Percentiles rank a stretch among this genome's conserved stretches.
These are phyloP conservation scores for Chymomyza costata DNA, from an alignment of 1,140 invertebrate species.

Conservation along the genomic window DNA sequence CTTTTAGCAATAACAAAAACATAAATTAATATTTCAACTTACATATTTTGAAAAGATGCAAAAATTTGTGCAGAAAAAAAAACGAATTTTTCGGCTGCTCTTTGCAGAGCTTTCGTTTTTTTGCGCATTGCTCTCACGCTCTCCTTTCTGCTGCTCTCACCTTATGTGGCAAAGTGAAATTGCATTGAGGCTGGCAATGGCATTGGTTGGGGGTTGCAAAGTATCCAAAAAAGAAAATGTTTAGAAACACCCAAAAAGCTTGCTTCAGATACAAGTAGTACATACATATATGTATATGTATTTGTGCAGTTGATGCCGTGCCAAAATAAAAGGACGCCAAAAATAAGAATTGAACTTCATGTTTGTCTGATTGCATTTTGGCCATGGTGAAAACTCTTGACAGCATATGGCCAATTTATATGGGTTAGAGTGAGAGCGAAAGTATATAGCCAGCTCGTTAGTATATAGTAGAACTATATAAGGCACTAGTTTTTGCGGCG, in stretches of 20 bases:
- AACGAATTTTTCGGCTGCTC: constrained; percentile 24
- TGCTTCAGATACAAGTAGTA: constrained; percentile 13
- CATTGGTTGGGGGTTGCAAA: constrained; percentile 59
- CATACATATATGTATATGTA: not conserved
- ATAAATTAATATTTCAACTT: no score
- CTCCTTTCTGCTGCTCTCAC: constrained; percentile 14
- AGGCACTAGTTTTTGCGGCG: constrained; percentile 18
- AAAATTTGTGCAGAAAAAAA: no score
- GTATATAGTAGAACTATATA: constrained; percentile 22
- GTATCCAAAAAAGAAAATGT: no score
- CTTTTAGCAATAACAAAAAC: not conserved
- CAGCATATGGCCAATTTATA: constrained; percentile 4
- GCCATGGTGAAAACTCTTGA: constrained; percentile 20
- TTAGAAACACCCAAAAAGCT: constrained; percentile 32
- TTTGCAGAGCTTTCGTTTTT: not conserved
- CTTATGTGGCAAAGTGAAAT: constrained; percentile 39
- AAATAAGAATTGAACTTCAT: constrained; percentile 50
- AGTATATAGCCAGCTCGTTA: constrained; percentile 25
- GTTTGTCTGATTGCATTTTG: constrained; percentile 54
- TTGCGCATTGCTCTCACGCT: not conserved
- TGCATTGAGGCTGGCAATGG: constrained; percentile 71
- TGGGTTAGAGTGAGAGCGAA: constrained; percentile 48
- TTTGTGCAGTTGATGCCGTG: constrained; percentile 54
- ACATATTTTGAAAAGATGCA: no score
- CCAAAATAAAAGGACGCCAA: constrained; percentile 38